A percentile compares a stretch with the other conserved stretches of the same genome.
Conservation (phyloP, 2,113 vertebrate species). For the Cinclus mexicanus region DNA sequence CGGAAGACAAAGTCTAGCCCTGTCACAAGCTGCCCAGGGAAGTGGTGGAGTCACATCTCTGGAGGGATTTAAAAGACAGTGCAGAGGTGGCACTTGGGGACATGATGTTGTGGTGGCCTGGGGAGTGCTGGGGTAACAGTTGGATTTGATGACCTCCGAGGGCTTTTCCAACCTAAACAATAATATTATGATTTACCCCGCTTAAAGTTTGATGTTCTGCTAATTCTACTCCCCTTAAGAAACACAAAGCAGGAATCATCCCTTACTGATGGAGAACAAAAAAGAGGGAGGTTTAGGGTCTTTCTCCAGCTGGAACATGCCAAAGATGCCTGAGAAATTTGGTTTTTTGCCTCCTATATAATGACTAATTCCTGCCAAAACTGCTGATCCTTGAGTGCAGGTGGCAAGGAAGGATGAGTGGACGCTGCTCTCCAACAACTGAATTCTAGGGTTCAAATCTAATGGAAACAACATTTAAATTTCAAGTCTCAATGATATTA, state of each 20-base stretch:
- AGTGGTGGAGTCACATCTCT: background rate
- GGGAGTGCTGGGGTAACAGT: background rate
- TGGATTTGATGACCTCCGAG: background rate
- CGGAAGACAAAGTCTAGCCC: rapidly evolving
- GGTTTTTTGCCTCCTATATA: background rate
- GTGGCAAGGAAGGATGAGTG: background rate
- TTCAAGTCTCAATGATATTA: background rate
- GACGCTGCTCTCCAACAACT: background rate
- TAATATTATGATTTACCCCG: background rate
- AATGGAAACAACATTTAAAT: background rate
- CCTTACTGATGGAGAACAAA: background rate
- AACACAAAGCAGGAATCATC: background rate
- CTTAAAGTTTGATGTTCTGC: background rate
- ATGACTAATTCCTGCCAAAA: background rate
- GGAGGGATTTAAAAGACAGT: background rate
- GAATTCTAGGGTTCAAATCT: background rate
- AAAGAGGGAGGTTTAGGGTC: background rate
- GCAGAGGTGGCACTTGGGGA: background rate
- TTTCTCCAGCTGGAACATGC: background rate
- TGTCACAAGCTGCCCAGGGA: background rate
- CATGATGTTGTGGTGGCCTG: background rate
- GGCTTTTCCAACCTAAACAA: background rate
- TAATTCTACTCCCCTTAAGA: background rate
- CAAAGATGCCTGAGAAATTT: background rate
- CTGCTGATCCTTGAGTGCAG: background rate